Evolutionary conservation across 2,797 vertebrate genomes (phyloP).

Genomic region (Sebastes trivittatus): DNA sequence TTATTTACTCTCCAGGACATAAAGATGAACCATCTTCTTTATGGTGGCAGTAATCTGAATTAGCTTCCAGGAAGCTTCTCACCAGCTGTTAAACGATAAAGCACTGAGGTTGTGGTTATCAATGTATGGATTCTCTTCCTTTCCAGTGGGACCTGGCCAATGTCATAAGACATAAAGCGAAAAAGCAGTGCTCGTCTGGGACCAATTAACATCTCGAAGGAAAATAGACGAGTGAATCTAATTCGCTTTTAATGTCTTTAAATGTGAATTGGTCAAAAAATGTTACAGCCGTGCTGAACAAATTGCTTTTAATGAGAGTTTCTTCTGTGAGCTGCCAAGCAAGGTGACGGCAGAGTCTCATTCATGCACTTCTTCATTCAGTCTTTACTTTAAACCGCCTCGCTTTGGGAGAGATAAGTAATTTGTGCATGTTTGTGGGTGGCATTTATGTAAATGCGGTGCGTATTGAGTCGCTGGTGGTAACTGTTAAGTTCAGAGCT

Average conservation of each 20-base stretch:
- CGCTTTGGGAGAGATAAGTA: neutral
- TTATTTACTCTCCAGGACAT: constrained; percentile 14
- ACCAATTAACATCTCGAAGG: constrained; percentile 10
- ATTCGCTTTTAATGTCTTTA: constrained; percentile 35
- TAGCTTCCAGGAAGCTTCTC: constrained; percentile 1
- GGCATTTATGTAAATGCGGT: constrained; percentile 45
- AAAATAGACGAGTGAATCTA: neutral
- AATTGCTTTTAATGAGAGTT: neutral
- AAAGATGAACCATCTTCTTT: neutral
- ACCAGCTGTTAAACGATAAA: constrained; percentile 43
- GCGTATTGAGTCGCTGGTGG: neutral
- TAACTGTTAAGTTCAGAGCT: constrained; percentile 8
- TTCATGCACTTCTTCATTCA: neutral
- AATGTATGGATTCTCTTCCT: constrained; percentile 37
- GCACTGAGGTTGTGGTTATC: constrained; percentile 30
- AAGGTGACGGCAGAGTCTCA: neutral
- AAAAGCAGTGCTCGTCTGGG: constrained; percentile 31
- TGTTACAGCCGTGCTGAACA: neutral
- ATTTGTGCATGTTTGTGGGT: constrained; percentile 26
- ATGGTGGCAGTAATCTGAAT: neutral
- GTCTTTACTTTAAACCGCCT: neutral
- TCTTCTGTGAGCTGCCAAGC: constrained; percentile 8
- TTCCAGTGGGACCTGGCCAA: constrained; percentile 12
- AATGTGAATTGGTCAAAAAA: constrained; percentile 8
- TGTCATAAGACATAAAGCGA: constrained; percentile 26